Base-by-base conservation (phyloP, 2,113 vertebrate genomes). In the Helogale parvula region DNA sequence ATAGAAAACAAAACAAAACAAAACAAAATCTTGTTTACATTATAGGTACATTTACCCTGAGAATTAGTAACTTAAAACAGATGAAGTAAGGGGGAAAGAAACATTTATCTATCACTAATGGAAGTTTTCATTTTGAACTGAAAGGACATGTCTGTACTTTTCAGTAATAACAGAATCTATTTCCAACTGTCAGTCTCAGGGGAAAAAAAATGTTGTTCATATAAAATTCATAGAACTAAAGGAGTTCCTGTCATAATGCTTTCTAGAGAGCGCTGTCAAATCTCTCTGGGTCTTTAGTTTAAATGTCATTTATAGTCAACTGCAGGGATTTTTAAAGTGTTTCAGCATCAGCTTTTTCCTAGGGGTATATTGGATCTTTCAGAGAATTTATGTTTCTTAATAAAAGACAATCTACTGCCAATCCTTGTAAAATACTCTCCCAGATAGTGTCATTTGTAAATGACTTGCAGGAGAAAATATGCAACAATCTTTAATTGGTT, bases 151-250 rank as follows among this genome's bases (percentile, higher is more conserved):
- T 80, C 94, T 97, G 71, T 97, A 35, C 90, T 95, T 91, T 91
- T 98, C 90, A 74, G 69, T 81, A 95, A 81, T 81, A 98, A 80
- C 52, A 97, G 63, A 98, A 98, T 45, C 96, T 97, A 95, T 95
- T 96, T 96, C 72, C 86, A 84, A 50, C 76, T 98, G 84, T 88
- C 98, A 97, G 14, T 63, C 15, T 77, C 21, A 31, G 63, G 35
- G 16, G n/a, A 93, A 82, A 98, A 98, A 98, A 97, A 97, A 94
- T 71, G 13, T 50, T 93, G 45, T 88, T 98, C 96, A 94, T 97
- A 96, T 88, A 93, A 98, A 98, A 97, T 81, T 94, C 9, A 25
- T 50, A 83, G 93, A 92, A 97, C 81, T 97, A 95, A 97, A 97
- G 77, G 63, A 97, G 33, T 45, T 96, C 5, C 47, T 97, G 92